phyloP scores from a whole-genome alignment of 2,888 invertebrate species.

The Neoitamus cyanurus region DNA sequence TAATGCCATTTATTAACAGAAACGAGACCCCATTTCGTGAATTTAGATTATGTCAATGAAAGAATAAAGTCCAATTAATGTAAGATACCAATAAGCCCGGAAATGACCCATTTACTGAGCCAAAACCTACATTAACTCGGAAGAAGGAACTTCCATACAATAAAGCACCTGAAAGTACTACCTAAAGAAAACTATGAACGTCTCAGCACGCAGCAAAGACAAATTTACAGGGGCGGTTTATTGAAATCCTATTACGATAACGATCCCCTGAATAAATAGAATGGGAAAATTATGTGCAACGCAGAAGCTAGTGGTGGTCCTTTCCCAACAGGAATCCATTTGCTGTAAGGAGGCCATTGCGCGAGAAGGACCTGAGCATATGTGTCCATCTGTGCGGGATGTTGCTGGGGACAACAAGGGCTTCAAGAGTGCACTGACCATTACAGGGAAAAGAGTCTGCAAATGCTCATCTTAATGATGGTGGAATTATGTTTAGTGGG shows the following conservation, averaged over 20 bases:
- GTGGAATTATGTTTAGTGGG: conserved; percentile 37
- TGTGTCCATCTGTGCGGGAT: neutral
- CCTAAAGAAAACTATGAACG: neutral
- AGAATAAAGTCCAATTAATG: conserved; percentile 29
- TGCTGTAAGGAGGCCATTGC: neutral
- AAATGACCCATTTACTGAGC: neutral
- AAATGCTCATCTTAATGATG: conserved; percentile 34
- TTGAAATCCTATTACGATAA: conserved; percentile 35
- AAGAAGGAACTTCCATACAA: neutral
- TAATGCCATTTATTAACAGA: neutral
- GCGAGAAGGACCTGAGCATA: neutral
- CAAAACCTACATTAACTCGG: neutral
- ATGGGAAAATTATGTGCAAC: conserved; percentile 39
- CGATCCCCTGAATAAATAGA: conserved; percentile 25
- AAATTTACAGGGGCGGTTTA: conserved; percentile 17
- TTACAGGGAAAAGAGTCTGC: neutral
- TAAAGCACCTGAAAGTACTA: neutral
- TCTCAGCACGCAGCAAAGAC: neutral
- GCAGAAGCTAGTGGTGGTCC: neutral
- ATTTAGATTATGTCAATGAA: neutral
- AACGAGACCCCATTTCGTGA: neutral
- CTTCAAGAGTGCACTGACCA: neutral
- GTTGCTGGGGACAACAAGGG: neutral
- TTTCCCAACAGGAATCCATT: conserved; percentile 2
- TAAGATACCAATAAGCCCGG: neutral